Evolutionary conservation across 2,113 vertebrate species (phyloP).

Genomic region (Antigone vipio): DNA sequence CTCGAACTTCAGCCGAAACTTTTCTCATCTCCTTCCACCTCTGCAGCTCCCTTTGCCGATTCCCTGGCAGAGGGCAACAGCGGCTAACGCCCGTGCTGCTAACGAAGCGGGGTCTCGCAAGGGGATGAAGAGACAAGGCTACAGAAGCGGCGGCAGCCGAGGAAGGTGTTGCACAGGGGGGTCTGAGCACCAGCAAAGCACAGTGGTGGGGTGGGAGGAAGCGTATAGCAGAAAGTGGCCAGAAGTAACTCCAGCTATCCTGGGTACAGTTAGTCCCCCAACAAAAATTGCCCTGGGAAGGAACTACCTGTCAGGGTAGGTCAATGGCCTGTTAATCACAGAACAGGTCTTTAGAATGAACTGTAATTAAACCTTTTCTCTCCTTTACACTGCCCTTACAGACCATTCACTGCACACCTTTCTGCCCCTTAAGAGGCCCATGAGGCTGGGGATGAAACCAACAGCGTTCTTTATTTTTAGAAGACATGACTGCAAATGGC

Average conservation of each 20-base stretch:
- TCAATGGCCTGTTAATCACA: background rate
- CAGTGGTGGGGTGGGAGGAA: background rate
- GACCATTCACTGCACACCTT: background rate
- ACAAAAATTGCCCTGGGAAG: background rate
- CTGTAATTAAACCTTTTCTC: background rate
- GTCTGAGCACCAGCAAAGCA: background rate
- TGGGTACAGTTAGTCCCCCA: background rate
- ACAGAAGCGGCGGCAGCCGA: background rate
- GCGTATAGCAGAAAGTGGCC: accelerated
- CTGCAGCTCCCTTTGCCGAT: background rate
- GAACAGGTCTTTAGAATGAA: background rate
- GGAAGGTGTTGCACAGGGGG: background rate
- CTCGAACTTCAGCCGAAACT: background rate
- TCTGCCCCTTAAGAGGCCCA: background rate
- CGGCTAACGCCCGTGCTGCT: background rate
- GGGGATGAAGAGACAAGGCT: background rate
- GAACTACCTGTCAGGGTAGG: accelerated
- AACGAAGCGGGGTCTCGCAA: accelerated
- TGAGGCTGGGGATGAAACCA: background rate
- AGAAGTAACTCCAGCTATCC: background rate
- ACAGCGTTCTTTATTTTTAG: background rate
- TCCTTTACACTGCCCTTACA: background rate
- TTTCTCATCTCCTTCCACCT: background rate
- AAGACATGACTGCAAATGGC: background rate
- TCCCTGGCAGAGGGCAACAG: accelerated